Evolutionary conservation across 2,113 vertebrate genomes (phyloP), one percentile per base, ranked within the genome.

Genomic region (Psammodynastes pulverulentus): DNA sequence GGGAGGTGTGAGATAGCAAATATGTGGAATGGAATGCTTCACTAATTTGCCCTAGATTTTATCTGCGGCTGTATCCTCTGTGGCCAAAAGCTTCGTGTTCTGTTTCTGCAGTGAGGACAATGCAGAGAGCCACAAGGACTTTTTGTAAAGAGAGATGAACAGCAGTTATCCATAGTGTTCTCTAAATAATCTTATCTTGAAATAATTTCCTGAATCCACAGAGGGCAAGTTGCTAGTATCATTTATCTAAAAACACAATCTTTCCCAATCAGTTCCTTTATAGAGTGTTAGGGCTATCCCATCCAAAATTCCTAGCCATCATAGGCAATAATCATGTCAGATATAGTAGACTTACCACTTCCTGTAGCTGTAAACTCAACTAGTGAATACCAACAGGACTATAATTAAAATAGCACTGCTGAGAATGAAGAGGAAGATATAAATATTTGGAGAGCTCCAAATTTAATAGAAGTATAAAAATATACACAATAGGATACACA

Each of bases 1-100:
- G 95, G 94, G 96, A 97, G 97, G 97, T 97, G 97, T 97, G 96
- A 98, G 97, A 96, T 95, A 95, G 88, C 91, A 89, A 95, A 0
- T 7, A 95, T 92, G 53, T 92, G 90, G 90, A 95, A 95, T 93
- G 96, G 95, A 97, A 96, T 95, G 95, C 97, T 97, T 96, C 96
- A 89, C 93, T 97, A 96, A 97, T 97, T 97, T 98, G 97, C 95
- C 94, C 95, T 95, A 94, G 93, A 95, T 95, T 93, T 92, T 95
- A 95, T 95, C 93, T 93, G 84, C 90, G 84, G 62, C 90, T 94
- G 92, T 95, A 97, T 96, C 94, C 95, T 94, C 92, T 86, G 15
- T 86, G 95, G 92, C 94, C 93, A 94, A 94, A 94, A 95, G 93
- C 93, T 95, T 95, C 92, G 91, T 95, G 91, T 96, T 96, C 93